Percentiles rank a stretch among this genome's conserved stretches.
Conservation (phyloP, 1,140 invertebrate genomes). For the Rhopalosiphum padi region DNA sequence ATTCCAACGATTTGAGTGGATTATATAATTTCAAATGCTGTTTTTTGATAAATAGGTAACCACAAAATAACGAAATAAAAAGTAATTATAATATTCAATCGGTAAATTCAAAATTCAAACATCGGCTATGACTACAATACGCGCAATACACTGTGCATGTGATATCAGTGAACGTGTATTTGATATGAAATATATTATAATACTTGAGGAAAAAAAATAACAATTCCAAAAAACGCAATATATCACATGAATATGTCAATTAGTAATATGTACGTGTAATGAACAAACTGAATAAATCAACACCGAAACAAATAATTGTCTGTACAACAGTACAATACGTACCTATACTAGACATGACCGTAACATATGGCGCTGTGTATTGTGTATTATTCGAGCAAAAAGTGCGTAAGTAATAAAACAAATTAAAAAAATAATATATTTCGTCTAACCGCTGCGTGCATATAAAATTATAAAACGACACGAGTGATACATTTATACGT, state of each 20-base stretch:
- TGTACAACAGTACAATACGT: not conserved
- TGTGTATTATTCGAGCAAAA: not conserved
- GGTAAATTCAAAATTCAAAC: not conserved
- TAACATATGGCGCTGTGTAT: not conserved
- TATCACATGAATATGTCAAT: constrained; percentile 35
- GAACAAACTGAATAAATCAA: constrained; percentile 46
- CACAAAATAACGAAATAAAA: not conserved
- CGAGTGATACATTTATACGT: not conserved
- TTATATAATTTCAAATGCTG: not conserved
- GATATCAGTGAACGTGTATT: not conserved
- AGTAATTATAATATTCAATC: not conserved
- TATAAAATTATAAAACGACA: not conserved
- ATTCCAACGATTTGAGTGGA: not conserved
- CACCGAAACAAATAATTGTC: constrained; percentile 24
- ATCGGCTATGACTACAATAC: not conserved
- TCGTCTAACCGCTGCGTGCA: not conserved
- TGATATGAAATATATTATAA: constrained; percentile 16
- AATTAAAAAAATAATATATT: not conserved
- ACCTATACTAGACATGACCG: not conserved
- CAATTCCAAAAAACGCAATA: not conserved
- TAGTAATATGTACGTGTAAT: constrained; percentile 15
- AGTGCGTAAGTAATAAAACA: not conserved
- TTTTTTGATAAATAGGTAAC: not conserved
- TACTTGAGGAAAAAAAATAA: not conserved
- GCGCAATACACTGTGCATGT: not conserved